phyloP scores from a whole-genome alignment of 2,888 invertebrate species.

The Adelognathus sp. region DNA sequence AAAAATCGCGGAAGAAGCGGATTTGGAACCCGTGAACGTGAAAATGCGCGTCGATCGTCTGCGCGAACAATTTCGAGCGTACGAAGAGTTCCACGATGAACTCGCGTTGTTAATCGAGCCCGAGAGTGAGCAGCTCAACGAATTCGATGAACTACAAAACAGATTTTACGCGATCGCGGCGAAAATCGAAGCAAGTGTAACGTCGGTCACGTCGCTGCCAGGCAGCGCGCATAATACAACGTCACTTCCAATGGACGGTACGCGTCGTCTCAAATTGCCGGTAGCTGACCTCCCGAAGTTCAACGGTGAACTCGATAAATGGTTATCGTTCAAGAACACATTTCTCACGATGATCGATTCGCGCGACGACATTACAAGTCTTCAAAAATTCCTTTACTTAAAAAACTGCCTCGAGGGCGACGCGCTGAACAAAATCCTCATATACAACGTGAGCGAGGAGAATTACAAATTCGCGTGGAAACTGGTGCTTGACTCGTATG shows the following conservation, averaged over 20 bases:
- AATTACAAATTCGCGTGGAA: conserved; percentile 51
- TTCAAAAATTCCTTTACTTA: conserved; percentile 42
- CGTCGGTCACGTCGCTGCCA: neutral
- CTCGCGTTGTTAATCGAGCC: conserved; percentile 37
- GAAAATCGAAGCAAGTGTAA: neutral
- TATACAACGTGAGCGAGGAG: conserved; percentile 38
- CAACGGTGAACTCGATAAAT: conserved; percentile 33
- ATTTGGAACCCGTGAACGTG: conserved; percentile 13
- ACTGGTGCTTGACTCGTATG: conserved; percentile 44
- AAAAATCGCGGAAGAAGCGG: conserved; percentile 23
- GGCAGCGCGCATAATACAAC: conserved; percentile 5
- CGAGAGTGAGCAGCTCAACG: conserved; percentile 3
- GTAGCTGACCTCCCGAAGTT: conserved; percentile 35
- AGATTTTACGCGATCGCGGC: conserved; percentile 39
- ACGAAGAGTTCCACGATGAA: conserved; percentile 37
- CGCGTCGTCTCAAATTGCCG: conserved; percentile 39
- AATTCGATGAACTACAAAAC: conserved; percentile 28
- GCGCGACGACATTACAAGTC: conserved; percentile 33
- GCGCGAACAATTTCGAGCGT: conserved; percentile 30
- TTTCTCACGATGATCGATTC: conserved; percentile 47
- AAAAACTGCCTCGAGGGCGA: conserved; percentile 33
- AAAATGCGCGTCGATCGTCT: conserved; percentile 23
- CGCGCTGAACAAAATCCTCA: conserved; percentile 41
- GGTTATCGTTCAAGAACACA: conserved; percentile 58
- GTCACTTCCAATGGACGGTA: conserved; percentile 1